Evolutionary conservation across 2,113 vertebrate species (phyloP), one percentile per base, ranked within the genome.

Genomic region (Plecotus auritus): DNA sequence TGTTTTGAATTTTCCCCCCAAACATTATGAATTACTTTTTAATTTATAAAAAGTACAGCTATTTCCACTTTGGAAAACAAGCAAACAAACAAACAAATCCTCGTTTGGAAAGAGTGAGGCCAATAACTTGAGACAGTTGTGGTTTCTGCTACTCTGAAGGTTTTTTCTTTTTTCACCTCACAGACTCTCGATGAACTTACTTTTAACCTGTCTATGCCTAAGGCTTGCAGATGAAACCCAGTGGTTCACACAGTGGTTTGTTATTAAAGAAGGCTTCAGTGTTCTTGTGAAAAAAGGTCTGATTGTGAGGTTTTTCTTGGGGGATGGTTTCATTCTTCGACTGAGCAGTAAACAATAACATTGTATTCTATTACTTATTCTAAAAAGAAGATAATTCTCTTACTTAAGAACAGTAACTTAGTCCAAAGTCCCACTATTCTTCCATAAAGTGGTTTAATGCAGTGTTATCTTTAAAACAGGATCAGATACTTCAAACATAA

Each of bases 401-500:
- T 74, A 67, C 28, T 85, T 42, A 81, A 28, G 6, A n/a, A 61
- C n/a, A 70, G 14, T 49, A 85, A 85, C 5, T 64, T 78, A 67
- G 40, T n/a, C 7, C 54, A 66, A 59, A 92, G 26, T 54, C 28
- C 9, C 23, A 37, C n/a, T 70, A 54, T 10, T 92, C 45, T 72
- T 78, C 11, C n/a, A 78, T 69, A 92, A 77, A 64, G 35, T 35
- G 54, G 76, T 40, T 84, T 69, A 83, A 18, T 47, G 16, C 11
- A 73, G 42, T 54, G n/a, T 32, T 85, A 61, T 10, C n/a, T 70
- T 91, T 32, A 77, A 94, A 77, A 49, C 67, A 74, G 30, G 47
- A 47, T 49, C 32, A 82, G 87, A 76, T 69, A 76, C 17, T 87
- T 91, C 47, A 67, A 73, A 45, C 47, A 40, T 72, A 81, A 67